Base-by-base conservation (phyloP, 2,888 invertebrate species). In the Opisthograptis luteolata region DNA sequence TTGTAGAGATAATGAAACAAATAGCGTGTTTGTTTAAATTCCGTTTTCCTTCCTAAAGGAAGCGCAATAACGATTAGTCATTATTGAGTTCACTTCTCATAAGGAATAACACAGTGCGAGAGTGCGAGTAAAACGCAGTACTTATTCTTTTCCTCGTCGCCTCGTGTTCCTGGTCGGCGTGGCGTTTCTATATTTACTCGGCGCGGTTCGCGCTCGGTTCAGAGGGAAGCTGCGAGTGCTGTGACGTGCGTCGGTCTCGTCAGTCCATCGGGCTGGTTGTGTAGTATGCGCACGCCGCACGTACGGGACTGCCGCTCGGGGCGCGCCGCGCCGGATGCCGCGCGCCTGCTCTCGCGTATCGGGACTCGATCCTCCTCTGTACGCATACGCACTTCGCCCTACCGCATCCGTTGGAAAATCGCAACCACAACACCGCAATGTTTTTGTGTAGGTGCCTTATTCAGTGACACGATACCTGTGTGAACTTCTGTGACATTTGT, bases 161-260 rank as follows among this genome's bases (percentile, higher is more conserved):
- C 73, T 79, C 79, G 78, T 83, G 84, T 84, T 85, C 84, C 81
- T 87, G 83, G 80, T 82, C 72, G 76, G 77, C 74, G 79, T 70
- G 70, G 76, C 70, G 80, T 80, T 80, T 87, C 88, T 89, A 89
- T 86, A 88, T 87, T 87, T 88, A 88, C 82, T 73, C 84, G 76
- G 74, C 75, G 74, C 75, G 73, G 81, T 84, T 77, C 77, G 82
- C 80, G 82, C 81, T 79, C 79, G 63, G 77, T 70, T 80, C 76
- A 76, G 79, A 81, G 81, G 81, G 84, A 83, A 87, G 70, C 72
- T 68, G 64, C 67, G 68, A 70, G 66, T 64, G 79, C 73, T 76
- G 78, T 82, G 87, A 85, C 84, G 85, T 80, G 68, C 70, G 73
- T 68, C 66, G 64, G 63, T 55, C 64, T 67, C 70, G 64, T 64